Percentiles rank a stretch among this genome's conserved stretches.
Conservation (phyloP, 1,140 invertebrate species). For the Drosophila sechellia region DNA sequence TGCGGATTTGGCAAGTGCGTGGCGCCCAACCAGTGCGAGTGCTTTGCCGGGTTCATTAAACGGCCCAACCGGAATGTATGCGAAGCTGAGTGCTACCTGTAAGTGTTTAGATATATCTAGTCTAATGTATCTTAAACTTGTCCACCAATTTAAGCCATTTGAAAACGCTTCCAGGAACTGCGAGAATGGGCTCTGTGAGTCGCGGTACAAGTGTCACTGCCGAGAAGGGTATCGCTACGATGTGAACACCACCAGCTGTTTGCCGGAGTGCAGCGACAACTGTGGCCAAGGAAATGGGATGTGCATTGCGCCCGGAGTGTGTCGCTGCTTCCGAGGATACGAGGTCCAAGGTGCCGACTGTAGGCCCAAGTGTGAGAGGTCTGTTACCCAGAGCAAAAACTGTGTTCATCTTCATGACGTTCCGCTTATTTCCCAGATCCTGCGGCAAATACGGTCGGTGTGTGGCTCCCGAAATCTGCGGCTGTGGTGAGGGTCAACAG, state of each 20-base stretch:
- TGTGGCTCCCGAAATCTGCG: conserved; percentile 67
- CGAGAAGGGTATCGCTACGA: conserved; percentile 86
- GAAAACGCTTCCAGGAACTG: conserved; percentile 77
- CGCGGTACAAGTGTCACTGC: conserved; percentile 87
- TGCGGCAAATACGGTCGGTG: conserved; percentile 73
- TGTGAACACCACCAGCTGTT: conserved; percentile 69
- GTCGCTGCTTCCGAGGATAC: conserved; percentile 87
- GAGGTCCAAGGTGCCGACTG: conserved; percentile 58
- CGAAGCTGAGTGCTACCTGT: conserved; percentile 80
- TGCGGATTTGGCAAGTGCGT: conserved; percentile 87
- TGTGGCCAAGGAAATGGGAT: conserved; percentile 84
- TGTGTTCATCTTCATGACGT: not conserved
- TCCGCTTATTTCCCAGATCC: conserved; percentile 24
- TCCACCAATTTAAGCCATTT: not conserved
- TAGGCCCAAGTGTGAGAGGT: conserved; percentile 68
- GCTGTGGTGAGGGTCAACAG: conserved; percentile 51
- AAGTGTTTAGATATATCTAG: conserved; percentile 7
- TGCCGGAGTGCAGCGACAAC: conserved; percentile 74
- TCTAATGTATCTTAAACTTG: no score
- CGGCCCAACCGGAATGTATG: conserved; percentile 71
- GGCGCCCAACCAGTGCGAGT: conserved; percentile 87
- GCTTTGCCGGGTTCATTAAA: conserved; percentile 85
- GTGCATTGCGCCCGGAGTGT: conserved; percentile 85
- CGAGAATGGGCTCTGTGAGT: conserved; percentile 86
- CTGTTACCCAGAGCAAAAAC: not conserved